These are phyloP conservation scores for Theristicus caerulescens DNA, from an alignment of 2,113 vertebrate genomes.

Conservation along the genomic window DNA sequence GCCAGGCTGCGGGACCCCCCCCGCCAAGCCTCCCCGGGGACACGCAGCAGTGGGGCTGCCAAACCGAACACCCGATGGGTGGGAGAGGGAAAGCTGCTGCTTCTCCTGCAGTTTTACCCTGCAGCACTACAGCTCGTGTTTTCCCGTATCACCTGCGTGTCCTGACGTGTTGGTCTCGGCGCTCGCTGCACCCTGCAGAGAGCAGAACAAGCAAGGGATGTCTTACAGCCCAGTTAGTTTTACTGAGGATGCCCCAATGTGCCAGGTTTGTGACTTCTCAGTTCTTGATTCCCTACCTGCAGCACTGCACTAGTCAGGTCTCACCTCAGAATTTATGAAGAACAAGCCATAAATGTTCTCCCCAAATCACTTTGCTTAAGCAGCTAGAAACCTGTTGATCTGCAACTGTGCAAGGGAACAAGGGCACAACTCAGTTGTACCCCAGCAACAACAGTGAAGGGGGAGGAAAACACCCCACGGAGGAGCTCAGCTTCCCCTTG, in stretches of 20 bases:
- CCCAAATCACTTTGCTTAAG: background rate
- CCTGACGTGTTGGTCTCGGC: rapidly evolving
- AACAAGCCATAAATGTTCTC: background rate
- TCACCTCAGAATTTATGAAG: background rate
- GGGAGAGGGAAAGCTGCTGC: background rate
- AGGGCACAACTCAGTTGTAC: background rate
- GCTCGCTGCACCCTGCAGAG: background rate
- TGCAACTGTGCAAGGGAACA: background rate
- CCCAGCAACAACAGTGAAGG: too few relatives aligned
- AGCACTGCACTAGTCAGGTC: too few relatives aligned
- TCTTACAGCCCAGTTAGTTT: too few relatives aligned
- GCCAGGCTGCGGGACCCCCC: background rate
- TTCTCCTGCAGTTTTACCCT: background rate
- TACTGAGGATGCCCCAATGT: too few relatives aligned
- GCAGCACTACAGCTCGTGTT: background rate
- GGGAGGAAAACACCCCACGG: too few relatives aligned
- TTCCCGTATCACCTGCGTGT: rapidly evolving
- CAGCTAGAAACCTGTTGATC: background rate
- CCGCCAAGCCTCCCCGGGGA: rapidly evolving
- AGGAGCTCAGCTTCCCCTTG: background rate
- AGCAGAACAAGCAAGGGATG: background rate
- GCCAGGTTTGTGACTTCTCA: too few relatives aligned
- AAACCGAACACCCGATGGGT: background rate
- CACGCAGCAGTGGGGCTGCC: background rate
- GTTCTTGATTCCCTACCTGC: too few relatives aligned